A percentile compares a stretch with the other conserved stretches of the same genome.
Conservation (phyloP, 2,888 invertebrate species). For the Yponomeuta cagnagella region DNA sequence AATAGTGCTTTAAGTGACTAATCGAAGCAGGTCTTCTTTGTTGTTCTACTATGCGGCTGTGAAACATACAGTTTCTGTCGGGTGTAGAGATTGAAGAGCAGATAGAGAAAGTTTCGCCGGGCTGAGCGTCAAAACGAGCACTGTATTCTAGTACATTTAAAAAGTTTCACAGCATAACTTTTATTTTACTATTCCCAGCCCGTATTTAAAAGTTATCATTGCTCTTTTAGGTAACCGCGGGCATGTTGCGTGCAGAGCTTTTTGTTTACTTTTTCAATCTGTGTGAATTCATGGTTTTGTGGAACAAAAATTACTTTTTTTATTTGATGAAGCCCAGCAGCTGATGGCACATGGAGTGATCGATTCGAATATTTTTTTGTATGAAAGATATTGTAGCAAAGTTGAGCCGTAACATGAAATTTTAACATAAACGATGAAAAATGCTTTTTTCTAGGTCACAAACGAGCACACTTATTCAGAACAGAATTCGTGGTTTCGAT, state of each 20-base stretch:
- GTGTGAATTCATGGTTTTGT: not conserved
- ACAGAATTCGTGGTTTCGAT: no score
- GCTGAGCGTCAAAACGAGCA: constrained; percentile 1
- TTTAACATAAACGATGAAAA: no score
- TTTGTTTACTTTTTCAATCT: not conserved
- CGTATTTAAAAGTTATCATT: constrained; percentile 9
- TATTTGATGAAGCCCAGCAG: not conserved
- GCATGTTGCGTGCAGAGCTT: not conserved
- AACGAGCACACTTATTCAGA: no score
- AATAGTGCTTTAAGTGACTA: not conserved
- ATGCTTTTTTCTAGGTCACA: no score
- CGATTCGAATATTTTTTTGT: no score
- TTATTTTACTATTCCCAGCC: constrained; percentile 1
- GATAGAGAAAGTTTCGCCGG: not conserved
- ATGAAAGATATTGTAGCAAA: no score
- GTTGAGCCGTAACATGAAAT: no score
- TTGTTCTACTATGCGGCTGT: not conserved
- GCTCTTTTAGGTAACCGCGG: not conserved
- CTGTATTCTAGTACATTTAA: constrained; percentile 6
- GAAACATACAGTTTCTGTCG: not conserved
- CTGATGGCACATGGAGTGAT: no score
- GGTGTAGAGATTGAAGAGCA: not conserved
- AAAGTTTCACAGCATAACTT: constrained; percentile 6
- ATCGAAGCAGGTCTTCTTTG: not conserved
- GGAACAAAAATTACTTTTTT: not conserved